A percentile compares a stretch with the other conserved stretches of the same genome.
Conservation (phyloP, 2,888 invertebrate genomes). For the Tribolium freemani region DNA sequence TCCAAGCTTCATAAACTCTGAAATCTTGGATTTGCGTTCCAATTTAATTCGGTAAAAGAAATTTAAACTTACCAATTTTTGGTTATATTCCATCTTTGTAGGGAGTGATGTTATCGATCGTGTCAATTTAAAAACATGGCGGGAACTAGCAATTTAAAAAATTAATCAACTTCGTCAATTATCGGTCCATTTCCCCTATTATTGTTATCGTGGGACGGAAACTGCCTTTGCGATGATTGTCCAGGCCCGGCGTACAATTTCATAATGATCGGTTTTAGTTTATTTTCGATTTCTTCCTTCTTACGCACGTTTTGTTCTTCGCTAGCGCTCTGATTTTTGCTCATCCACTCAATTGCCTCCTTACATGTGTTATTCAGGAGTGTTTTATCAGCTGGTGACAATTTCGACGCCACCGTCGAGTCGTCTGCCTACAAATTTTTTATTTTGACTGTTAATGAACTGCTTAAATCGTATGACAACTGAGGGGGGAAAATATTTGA, state of each 20-base stretch:
- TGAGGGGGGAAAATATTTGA: no score
- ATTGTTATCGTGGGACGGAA: conserved; percentile 47
- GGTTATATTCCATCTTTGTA: neutral
- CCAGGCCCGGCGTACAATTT: conserved; percentile 53
- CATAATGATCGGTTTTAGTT: conserved; percentile 72
- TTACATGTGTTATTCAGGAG: conserved; percentile 69
- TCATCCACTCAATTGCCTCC: conserved; percentile 77
- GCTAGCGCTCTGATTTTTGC: conserved; percentile 71
- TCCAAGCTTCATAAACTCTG: conserved; percentile 67
- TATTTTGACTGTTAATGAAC: neutral
- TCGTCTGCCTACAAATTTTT: conserved; percentile 51
- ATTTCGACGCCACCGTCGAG: conserved; percentile 68
- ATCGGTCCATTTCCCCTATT: conserved; percentile 53
- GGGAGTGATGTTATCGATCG: neutral
- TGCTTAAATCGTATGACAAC: no score
- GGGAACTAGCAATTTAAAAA: neutral
- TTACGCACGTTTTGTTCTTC: conserved; percentile 75
- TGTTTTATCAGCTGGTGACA: conserved; percentile 70
- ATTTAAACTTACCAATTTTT: conserved; percentile 28
- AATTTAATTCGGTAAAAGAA: neutral
- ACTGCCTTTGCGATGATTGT: conserved; percentile 48
- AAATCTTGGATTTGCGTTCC: conserved; percentile 56
- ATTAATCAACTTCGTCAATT: conserved; percentile 61
- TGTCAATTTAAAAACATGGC: neutral
- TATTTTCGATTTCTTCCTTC: conserved; percentile 73